phyloP scores from a whole-genome alignment of 2,888 invertebrate species.

The Rhingia rostrata region DNA sequence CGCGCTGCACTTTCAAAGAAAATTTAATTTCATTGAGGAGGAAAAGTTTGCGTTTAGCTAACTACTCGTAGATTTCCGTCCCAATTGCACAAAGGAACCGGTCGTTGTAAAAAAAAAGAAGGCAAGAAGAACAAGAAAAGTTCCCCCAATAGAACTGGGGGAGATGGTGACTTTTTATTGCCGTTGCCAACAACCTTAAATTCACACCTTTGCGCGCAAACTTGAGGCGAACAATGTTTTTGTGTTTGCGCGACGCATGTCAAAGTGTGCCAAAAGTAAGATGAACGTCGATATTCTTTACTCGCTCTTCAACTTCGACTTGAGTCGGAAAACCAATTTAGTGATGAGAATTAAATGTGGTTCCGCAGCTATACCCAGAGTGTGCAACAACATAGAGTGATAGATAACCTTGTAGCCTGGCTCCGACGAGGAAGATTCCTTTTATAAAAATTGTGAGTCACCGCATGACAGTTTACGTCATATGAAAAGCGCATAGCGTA shows the following conservation, averaged over 20 bases:
- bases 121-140: not conserved
- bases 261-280: conserved; percentile 32
- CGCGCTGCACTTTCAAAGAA: conserved; percentile 8
- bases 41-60: conserved; percentile 36
- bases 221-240: conserved; percentile 21
- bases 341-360: conserved; percentile 37
- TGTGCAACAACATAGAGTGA: not conserved
- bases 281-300: conserved; percentile 15
- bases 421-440: no score
- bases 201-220: conserved; percentile 39
- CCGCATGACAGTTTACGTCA: no score
- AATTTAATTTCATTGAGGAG: conserved; percentile 42
- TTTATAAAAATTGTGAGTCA: no score
- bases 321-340: conserved; percentile 37
- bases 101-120: not conserved
- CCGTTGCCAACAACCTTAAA: conserved; percentile 8
- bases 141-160: not conserved
- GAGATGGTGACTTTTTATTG: not conserved
- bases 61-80: conserved; percentile 35
- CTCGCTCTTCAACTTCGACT: conserved; percentile 1
- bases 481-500: no score
- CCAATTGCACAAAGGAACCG: conserved; percentile 32
- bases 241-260: conserved; percentile 7
- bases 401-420: no score
- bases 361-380: conserved; percentile 7